A percentile compares a stretch with the other conserved stretches of the same genome.
These are phyloP conservation scores for Acestrorhynchus altus DNA, from an alignment of 2,797 vertebrate genomes.

Conservation along the genomic window DNA sequence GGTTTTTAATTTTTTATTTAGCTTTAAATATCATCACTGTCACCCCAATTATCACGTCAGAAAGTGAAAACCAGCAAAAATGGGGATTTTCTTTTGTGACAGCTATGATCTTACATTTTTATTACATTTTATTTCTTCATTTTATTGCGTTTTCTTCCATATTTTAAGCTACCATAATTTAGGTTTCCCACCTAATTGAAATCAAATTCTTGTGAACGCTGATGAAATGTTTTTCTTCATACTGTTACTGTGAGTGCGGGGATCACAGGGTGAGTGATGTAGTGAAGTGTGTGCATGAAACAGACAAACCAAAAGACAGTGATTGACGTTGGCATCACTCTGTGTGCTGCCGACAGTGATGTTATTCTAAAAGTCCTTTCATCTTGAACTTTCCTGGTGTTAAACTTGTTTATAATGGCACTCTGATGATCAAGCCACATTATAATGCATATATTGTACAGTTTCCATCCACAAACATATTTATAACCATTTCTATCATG, in stretches of 20 bases:
- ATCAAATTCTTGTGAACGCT: neutral
- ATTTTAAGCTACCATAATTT: no score
- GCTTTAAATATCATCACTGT: no score
- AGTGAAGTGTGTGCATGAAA: neutral
- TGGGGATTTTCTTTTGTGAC: no score
- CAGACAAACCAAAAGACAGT: neutral
- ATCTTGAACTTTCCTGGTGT: neutral
- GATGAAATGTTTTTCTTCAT: neutral
- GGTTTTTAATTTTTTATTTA: no score
- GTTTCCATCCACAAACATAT: neutral
- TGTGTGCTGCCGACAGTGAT: no score
- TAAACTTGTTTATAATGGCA: neutral
- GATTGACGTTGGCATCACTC: neutral
- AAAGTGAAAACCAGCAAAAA: no score
- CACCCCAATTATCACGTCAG: no score
- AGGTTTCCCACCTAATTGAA: no score
- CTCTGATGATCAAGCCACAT: neutral
- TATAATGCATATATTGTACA: neutral
- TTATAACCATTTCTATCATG: neutral
- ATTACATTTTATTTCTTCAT: no score
- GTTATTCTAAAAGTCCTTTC: neutral
- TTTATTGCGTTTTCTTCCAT: no score
- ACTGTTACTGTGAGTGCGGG: neutral
- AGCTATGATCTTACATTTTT: no score
- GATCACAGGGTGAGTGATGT: neutral